Conservation (phyloP, 2,888 invertebrate genomes). For the Timema cristinae region DNA sequence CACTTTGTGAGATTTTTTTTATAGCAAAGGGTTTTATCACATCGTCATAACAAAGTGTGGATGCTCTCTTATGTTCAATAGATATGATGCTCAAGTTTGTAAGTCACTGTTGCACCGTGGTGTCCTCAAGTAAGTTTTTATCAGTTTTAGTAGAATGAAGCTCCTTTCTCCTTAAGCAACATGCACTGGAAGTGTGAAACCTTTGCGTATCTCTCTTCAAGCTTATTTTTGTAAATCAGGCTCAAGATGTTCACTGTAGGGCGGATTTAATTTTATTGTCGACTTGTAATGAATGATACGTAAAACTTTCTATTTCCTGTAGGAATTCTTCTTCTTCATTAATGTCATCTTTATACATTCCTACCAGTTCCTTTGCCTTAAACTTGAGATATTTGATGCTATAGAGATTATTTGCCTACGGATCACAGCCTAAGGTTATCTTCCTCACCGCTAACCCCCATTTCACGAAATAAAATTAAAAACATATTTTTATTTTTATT, state of each 20-base stretch:
- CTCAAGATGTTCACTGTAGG: background rate
- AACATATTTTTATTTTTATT: no score
- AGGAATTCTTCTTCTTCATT: background rate
- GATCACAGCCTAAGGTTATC: no score
- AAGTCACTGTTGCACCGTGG: background rate
- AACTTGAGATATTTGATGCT: background rate
- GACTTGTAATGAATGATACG: background rate
- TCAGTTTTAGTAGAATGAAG: background rate
- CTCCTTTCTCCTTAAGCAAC: background rate
- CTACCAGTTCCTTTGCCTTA: background rate
- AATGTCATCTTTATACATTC: background rate
- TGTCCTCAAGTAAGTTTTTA: background rate
- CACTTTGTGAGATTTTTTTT: no score
- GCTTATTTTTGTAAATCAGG: background rate
- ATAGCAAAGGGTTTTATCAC: no score
- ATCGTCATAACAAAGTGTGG: background rate
- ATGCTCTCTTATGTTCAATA: background rate
- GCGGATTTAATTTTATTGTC: background rate
- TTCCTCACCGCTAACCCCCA: no score
- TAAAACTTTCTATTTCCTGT: background rate
- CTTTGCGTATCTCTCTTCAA: background rate
- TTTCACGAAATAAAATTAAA: no score
- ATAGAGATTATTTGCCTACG: no score
- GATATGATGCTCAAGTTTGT: background rate
- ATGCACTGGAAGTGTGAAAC: background rate